These are phyloP conservation scores for Chlorodrepanis virens DNA, from an alignment of 2,113 vertebrate genomes.

Conservation along the genomic window DNA sequence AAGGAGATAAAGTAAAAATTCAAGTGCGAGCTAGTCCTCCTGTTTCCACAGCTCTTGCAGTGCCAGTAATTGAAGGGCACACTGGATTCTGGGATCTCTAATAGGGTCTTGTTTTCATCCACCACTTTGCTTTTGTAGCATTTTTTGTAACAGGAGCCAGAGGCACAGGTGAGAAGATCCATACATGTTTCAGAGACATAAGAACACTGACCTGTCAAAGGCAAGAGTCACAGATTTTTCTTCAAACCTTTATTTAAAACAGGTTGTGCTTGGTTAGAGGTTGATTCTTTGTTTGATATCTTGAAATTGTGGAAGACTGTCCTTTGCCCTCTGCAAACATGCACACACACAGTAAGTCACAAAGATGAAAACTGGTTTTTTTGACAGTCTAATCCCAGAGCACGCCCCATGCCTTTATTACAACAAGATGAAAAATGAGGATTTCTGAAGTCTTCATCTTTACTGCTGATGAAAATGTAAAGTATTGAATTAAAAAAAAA, in stretches of 20 bases:
- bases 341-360: neutral
- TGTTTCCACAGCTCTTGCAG: neutral
- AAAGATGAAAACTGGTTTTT: neutral
- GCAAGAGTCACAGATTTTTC: neutral
- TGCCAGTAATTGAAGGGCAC: neutral
- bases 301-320: neutral
- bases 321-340: neutral
- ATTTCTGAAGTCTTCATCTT: conserved; percentile 6
- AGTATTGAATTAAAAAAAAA: neutral
- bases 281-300: neutral
- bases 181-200: neutral
- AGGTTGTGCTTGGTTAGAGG: neutral
- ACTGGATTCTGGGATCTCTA: neutral
- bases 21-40: neutral
- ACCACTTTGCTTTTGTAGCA: neutral
- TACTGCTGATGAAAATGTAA: neutral
- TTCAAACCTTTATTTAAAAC: neutral
- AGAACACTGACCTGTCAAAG: neutral
- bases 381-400: neutral
- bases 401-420: neutral
- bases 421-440: neutral
- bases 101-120: neutral
- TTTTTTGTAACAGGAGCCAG: neutral
- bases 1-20: neutral
- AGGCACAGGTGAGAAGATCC: neutral